These are phyloP conservation scores for Cydia pomonella DNA, from an alignment of 1,140 invertebrate genomes.

Conservation along the genomic window DNA sequence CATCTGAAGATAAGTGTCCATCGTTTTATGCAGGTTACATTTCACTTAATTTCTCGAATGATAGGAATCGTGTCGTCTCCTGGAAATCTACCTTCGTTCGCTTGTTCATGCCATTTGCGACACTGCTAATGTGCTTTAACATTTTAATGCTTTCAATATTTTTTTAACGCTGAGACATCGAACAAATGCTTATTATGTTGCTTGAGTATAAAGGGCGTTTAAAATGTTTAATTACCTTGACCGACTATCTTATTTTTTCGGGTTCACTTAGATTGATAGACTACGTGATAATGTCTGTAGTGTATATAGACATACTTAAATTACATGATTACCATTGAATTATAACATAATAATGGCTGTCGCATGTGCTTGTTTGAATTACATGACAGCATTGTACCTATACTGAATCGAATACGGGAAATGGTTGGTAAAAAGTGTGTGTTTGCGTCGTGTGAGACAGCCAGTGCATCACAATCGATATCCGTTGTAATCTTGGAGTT, in stretches of 20 bases:
- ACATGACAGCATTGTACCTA: constrained; percentile 11
- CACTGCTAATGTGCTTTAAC: background rate
- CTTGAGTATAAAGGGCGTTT: constrained; percentile 11
- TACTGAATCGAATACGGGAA: constrained; percentile 37
- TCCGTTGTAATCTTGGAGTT: constrained; percentile 63
- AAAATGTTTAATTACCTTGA: constrained; percentile 34
- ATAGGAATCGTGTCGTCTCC: too few species aligned
- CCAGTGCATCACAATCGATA: constrained; percentile 68
- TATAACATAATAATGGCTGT: background rate
- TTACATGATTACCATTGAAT: background rate
- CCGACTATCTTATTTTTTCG: constrained; percentile 38
- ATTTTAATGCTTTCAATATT: background rate
- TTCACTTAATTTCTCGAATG: too few species aligned
- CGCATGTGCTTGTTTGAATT: background rate
- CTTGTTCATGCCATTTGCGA: background rate
- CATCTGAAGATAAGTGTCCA: too few species aligned
- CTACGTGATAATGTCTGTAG: background rate
- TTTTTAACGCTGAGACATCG: constrained; percentile 33
- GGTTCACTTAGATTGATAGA: background rate
- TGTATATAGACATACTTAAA: background rate
- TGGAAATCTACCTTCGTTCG: too few species aligned
- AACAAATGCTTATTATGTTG: constrained; percentile 25
- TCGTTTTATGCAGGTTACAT: too few species aligned
- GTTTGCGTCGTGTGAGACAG: constrained; percentile 49
- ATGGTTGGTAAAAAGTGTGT: constrained; percentile 52